A percentile compares a stretch with the other conserved stretches of the same genome.
Conservation (phyloP, 1,140 invertebrate genomes). For the Heliconius hewitsoni region DNA sequence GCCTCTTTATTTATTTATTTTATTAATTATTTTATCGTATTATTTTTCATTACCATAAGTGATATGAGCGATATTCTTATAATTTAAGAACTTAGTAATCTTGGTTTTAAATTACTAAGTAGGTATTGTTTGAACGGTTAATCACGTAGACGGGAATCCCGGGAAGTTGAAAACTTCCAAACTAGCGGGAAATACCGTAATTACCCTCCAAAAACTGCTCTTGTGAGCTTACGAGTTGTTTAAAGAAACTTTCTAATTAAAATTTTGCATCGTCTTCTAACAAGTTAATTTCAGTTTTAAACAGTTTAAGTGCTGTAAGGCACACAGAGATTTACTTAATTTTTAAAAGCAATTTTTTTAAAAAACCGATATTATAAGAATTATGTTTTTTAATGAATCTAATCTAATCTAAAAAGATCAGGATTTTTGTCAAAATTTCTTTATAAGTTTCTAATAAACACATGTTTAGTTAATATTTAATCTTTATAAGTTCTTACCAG, state of each 20-base stretch:
- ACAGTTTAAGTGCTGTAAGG: neutral
- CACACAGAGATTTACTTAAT: neutral
- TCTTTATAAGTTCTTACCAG: neutral
- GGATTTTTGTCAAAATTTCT: neutral
- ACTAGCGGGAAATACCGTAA: neutral
- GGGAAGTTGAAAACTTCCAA: neutral
- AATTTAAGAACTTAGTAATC: neutral
- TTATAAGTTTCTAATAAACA: neutral
- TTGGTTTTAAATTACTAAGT: neutral
- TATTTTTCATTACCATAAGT: neutral
- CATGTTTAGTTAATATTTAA: neutral
- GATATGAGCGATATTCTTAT: neutral
- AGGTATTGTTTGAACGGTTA: neutral
- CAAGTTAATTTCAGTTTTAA: slow-evolving; percentile 3
- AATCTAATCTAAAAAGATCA: no score
- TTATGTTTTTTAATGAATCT: no score
- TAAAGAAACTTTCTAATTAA: slow-evolving; percentile 11
- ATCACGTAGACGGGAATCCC: neutral
- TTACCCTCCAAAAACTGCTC: neutral
- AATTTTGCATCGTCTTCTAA: neutral
- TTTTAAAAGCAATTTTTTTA: no score
- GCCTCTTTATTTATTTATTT: no score
- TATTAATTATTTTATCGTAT: no score
- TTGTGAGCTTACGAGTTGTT: neutral
- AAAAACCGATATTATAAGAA: no score